Percentiles rank a stretch among this genome's conserved stretches.
These are phyloP conservation scores for Brachyopa scutellaris DNA, from an alignment of 2,888 invertebrate genomes.

Conservation along the genomic window DNA sequence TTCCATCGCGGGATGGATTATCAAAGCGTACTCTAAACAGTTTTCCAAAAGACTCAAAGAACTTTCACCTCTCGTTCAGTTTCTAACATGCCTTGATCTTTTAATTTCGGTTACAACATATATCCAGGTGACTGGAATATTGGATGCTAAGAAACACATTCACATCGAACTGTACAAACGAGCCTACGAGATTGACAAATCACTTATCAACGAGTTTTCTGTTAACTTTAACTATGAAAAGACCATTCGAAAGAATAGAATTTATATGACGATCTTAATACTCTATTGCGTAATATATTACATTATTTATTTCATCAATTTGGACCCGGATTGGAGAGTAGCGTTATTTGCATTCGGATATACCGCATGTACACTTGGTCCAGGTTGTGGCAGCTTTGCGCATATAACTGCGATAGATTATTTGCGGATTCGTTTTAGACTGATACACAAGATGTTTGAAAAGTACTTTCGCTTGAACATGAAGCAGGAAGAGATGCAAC, in stretches of 20 bases:
- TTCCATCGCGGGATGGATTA: conserved; percentile 73
- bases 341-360: conserved; percentile 75
- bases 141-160: conserved; percentile 73
- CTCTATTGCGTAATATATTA: conserved; percentile 63
- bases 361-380: conserved; percentile 73
- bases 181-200: conserved; percentile 75
- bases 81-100: conserved; percentile 75
- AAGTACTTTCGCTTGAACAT: conserved; percentile 46
- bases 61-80: conserved; percentile 76
- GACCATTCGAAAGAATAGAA: conserved; percentile 72
- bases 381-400: conserved; percentile 74
- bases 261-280: conserved; percentile 72
- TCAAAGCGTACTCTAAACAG: conserved; percentile 73
- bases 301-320: conserved; percentile 74
- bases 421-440: conserved; percentile 77
- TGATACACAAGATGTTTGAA: conserved; percentile 74
- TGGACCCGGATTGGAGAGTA: conserved; percentile 52
- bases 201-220: conserved; percentile 74
- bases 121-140: conserved; percentile 61
- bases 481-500: not conserved
- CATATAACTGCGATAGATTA: conserved; percentile 77
- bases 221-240: conserved; percentile 78
- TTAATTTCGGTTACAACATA: conserved; percentile 74
- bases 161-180: conserved; percentile 74
- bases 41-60: conserved; percentile 73